Evolutionary conservation across 2,113 vertebrate species (phyloP), one percentile per base, ranked within the genome.

Genomic region (Tautogolabrus adspersus): DNA sequence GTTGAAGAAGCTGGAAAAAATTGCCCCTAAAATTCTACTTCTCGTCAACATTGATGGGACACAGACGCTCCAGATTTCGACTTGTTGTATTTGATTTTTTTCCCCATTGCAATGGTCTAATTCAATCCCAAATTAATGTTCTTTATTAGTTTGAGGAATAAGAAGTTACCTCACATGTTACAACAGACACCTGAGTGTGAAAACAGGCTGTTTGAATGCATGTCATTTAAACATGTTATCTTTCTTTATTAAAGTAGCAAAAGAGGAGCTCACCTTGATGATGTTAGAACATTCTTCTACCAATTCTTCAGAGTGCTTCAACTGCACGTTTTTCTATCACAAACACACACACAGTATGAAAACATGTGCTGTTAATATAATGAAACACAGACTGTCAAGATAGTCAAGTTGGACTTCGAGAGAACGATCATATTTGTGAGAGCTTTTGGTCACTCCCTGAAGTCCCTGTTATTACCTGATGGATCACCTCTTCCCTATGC

Each of bases 191-290:
- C 42, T 13, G 3, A 13, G 44, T 13, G 5, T 3, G 46, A 16
- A 47, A 47, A 15, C 46, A 16, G 15, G 46, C 12, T 47, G 47
- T n/a, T 49, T 49, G 3, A 18, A 19, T n/a, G 34, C n/a, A 58
- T 34, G 6, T 60, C 0, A n/a, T 54, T 4, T 15, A 15, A 22
- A 22, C 3, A 8, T 6, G 8, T 30, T 15, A 10, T 21, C n/a
- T 10, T 26, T 26, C 34, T n/a, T 26, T 11, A 5, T 23, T 38
- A 22, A 37, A 51, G 3, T 15, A 26, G 22, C 19, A 22, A 5
- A 16, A 10, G 12, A 49, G 71, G 40, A 47, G 49, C 9, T 59
- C 59, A 91, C 92, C 79, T 87, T 74, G n/a, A 91, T 89, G 67
- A 85, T 44, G 46, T 52, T 65, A 5, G 59, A 75, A 44, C 2